These are phyloP conservation scores for Drosophila nigrodunni DNA, from an alignment of 1,140 invertebrate genomes.

Conservation along the genomic window DNA sequence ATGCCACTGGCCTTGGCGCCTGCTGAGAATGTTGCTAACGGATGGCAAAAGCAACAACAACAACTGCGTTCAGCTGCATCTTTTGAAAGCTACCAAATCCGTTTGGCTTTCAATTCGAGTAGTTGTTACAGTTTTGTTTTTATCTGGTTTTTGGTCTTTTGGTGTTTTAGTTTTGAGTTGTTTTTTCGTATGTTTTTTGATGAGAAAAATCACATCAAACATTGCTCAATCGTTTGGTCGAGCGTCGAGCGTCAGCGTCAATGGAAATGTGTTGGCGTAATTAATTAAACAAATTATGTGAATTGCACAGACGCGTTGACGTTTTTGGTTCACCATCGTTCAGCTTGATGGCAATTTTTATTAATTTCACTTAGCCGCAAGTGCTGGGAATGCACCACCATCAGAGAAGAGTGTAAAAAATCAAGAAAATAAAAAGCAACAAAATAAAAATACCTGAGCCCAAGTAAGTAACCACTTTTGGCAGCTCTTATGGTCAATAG, in stretches of 20 bases:
- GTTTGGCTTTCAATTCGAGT: conserved; percentile 63
- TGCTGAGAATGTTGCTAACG: conserved; percentile 73
- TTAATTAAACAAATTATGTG: conserved; percentile 83
- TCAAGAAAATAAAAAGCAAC: conserved; percentile 3
- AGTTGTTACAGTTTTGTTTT: conserved; percentile 63
- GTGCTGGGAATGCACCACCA: conserved; percentile 62
- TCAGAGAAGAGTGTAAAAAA: conserved; percentile 25
- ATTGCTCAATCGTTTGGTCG: conserved; percentile 53
- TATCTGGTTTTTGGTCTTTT: conserved; percentile 16
- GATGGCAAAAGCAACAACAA: conserved; percentile 22
- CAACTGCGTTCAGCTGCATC: conserved; percentile 39
- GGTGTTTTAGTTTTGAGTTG: not conserved
- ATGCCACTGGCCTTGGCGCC: conserved; percentile 76
- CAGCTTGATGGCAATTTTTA: conserved; percentile 67
- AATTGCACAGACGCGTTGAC: conserved; percentile 77
- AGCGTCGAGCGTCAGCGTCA: conserved; percentile 23
- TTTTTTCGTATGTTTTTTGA: conserved; percentile 20
- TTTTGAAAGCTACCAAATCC: conserved; percentile 75
- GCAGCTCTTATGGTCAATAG: conserved; percentile 68
- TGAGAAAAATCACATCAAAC: conserved; percentile 73
- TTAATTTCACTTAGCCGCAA: conserved; percentile 74
- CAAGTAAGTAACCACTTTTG: conserved; percentile 25
- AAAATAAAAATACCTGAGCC: conserved; percentile 9
- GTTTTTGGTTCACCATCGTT: conserved; percentile 69
- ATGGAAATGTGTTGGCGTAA: conserved; percentile 79